Base-by-base conservation (phyloP, 2,888 invertebrate genomes). In the Rutpela maculata region DNA sequence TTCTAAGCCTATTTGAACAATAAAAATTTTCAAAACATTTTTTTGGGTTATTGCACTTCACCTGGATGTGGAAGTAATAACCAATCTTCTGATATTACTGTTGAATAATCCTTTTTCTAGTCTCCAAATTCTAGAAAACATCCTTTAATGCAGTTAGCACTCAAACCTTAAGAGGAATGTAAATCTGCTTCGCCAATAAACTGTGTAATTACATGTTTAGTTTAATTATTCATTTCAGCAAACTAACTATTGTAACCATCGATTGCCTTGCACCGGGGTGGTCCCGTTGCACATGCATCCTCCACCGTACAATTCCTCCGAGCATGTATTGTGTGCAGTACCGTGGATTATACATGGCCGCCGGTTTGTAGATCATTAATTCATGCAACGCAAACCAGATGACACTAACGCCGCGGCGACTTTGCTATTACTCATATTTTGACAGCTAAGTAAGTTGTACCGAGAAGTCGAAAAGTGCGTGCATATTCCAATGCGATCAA, bases 161-260 rank as follows among this genome's bases (percentile, higher is more conserved):
- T 55, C 71, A 62, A 12, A 38, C 35, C 31, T 26, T 10, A 22
- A 19, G 22, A 57, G 22, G 50, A 19, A 43, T 43, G 50, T 38
- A 63, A 43, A 22, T 50, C 38, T 50, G 62, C 19, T 15, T 59
- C 38, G 22, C 19, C 12, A 63, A 71, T 71, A 71, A 60, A 71
- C 22, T 71, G 26, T 35, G 71, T 71, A 71, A 63, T 71, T 50
- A 60, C 71, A 62, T 38, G 59, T 70, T 60, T 70, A 56, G 82
- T 85, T 87, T 85, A 87, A 86, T 87, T 85, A 87, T 87, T 87
- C 86, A 86, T 85, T 82, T 82, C 82, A 86, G 84, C 87, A 86
- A 86, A 87, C 86, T 86, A 85, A 86, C 86, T 86, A 87, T 87
- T 87, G 87, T 86, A 86, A 85, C 84, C 85, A 86, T 86, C 87